A percentile compares a stretch with the other conserved stretches of the same genome.
Conservation (phyloP, 2,797 vertebrate species). For the Arnoldichthys spilopterus region DNA sequence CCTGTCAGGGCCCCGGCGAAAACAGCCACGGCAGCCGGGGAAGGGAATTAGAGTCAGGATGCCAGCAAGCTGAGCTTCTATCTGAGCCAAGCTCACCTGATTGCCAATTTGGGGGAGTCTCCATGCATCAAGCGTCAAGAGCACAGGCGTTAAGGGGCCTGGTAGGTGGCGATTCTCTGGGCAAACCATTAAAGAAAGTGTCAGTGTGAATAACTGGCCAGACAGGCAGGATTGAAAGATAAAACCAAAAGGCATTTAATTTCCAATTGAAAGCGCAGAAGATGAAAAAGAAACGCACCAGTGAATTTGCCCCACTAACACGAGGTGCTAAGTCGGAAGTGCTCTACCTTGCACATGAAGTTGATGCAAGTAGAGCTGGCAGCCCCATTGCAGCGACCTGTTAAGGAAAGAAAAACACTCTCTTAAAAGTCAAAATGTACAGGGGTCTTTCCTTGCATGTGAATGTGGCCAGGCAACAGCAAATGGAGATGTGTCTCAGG, state of each 20-base stretch:
- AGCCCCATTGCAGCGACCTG: slow-evolving; percentile 34
- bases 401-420: slow-evolving; percentile 38
- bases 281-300: slow-evolving; percentile 52
- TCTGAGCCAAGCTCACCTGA: slow-evolving; percentile 74
- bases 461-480: slow-evolving; percentile 36
- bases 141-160: slow-evolving; percentile 43
- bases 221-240: slow-evolving; percentile 54
- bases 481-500: slow-evolving; percentile 29
- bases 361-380: slow-evolving; percentile 52
- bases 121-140: slow-evolving; percentile 65
- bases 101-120: slow-evolving; percentile 77
- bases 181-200: slow-evolving; percentile 61
- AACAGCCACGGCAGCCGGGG: slow-evolving; percentile 62
- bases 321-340: slow-evolving; percentile 17
- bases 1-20: slow-evolving; percentile 76
- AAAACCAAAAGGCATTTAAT: slow-evolving; percentile 60
- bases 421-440: slow-evolving; percentile 35
- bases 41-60: slow-evolving; percentile 70
- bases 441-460: slow-evolving; percentile 14
- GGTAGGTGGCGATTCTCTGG: slow-evolving; percentile 46
- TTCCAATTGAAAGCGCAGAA: slow-evolving; percentile 55
- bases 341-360: slow-evolving; percentile 28
- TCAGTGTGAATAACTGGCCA: slow-evolving; percentile 57
- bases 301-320: slow-evolving; percentile 19
- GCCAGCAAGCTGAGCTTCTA: slow-evolving; percentile 59